These are phyloP conservation scores for Silurus glanis DNA, from an alignment of 2,113 vertebrate species.

Conservation along the genomic window DNA sequence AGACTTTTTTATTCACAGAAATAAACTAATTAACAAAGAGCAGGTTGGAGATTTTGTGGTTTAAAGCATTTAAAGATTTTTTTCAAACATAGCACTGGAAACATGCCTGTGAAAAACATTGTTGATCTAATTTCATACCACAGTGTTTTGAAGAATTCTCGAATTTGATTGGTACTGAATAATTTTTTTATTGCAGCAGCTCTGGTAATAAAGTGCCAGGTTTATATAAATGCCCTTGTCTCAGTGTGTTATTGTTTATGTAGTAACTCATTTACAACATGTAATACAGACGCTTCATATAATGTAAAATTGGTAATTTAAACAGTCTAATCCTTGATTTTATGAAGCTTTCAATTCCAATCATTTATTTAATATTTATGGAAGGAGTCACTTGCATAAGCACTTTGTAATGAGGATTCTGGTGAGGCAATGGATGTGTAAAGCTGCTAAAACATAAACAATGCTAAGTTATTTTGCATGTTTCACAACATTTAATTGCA, in stretches of 20 bases:
- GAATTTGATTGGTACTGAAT: not conserved
- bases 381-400: too few relatives aligned
- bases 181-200: not conserved
- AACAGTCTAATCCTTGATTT: not conserved
- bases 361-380: not conserved
- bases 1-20: not conserved
- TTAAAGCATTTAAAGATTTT: not conserved
- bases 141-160: not conserved
- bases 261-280: not conserved
- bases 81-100: not conserved
- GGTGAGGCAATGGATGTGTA: too few relatives aligned
- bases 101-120: not conserved
- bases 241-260: not conserved
- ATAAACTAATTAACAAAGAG: not conserved
- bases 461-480: too few relatives aligned
- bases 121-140: not conserved
- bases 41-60: not conserved
- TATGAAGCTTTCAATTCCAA: not conserved
- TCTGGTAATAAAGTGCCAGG: not conserved
- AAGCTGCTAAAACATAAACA: too few relatives aligned
- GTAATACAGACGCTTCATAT: not conserved
- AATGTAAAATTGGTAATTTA: not conserved
- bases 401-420: too few relatives aligned
- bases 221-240: not conserved
- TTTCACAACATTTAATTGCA: too few relatives aligned